Base-by-base conservation (phyloP, 2,113 vertebrate genomes). In the Nanorana parkeri region DNA sequence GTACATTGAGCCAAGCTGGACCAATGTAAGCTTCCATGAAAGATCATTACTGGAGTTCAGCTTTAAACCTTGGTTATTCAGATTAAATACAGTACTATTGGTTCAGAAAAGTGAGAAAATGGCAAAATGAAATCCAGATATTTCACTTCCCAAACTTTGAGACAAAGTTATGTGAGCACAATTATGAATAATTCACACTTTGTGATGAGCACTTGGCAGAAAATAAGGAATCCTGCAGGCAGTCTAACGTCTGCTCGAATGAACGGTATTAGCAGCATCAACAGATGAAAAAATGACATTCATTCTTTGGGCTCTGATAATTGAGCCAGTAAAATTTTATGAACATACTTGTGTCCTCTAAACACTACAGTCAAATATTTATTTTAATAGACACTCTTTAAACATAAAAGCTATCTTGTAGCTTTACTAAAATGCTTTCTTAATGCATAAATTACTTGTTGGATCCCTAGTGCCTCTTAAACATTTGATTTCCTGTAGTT, bases 281-380 rank as follows among this genome's bases (percentile, higher is more conserved):
- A 77, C 75, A 16, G n/a, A 64, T 47, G 36, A 63, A 64, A 75
- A 65, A 77, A 77, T 77, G 65, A 65, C 61, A 65, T 52, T 64
- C 23, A 28, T 77, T 77, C 41, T 65, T 54, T 65, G 60, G 58
- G 61, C 41, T 28, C 10, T 17, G 32, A 52, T 77, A 77, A 77
- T 77, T 77, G 75, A 77, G 75, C 36, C 60, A 54, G 26, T 78
- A 78, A 78, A 78, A 55, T 29, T 78, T 78, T 78, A 78, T 78
- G 28, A 51, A 54, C 13, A 55, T 54, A 54, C 47, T 55, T n/a
- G 63, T 67, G 76, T 78, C 76, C 76, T 23, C 26, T 66, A 67
- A 78, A 66, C 11, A 52, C 47, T 52, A 67, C 41, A 67, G 61
- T 32, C 52, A 75, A 75, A 75, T 75, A 75, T 75, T 75, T 75